Percentiles rank a stretch among this genome's conserved stretches.
Conservation (phyloP, 2,113 vertebrate genomes). For the Bettongia penicillata region DNA sequence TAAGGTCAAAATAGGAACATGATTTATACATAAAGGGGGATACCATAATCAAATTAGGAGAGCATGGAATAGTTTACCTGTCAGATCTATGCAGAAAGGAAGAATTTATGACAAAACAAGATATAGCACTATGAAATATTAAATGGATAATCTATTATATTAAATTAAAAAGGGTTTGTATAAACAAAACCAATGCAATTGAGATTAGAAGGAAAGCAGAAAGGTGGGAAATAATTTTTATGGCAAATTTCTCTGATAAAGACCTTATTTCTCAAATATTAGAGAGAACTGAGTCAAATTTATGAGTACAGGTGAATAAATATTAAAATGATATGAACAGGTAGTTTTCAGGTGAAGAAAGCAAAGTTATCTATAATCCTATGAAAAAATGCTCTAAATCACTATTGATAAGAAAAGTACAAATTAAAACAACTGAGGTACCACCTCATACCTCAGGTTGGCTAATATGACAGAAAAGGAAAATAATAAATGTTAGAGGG, state of each 20-base stretch:
- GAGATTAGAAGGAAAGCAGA: background rate
- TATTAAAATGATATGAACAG: background rate
- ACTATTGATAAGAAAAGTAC: background rate
- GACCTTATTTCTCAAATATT: background rate
- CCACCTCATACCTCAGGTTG: background rate
- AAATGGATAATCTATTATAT: background rate
- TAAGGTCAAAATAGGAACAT: too few species aligned
- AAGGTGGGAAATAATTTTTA: background rate
- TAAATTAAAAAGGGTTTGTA: background rate
- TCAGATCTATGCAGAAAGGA: too few species aligned
- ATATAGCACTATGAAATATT: background rate
- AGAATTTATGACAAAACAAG: too few species aligned
- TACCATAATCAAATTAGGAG: too few species aligned
- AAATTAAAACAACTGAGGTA: background rate
- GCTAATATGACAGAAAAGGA: background rate
- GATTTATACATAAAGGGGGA: too few species aligned
- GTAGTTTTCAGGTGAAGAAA: background rate
- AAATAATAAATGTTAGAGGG: background rate
- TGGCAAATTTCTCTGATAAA: background rate
- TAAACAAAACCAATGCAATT: background rate
- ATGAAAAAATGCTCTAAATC: background rate
- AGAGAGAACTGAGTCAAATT: background rate
- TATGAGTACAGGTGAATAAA: background rate
- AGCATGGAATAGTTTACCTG: too few species aligned
- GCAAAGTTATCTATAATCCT: background rate